These are phyloP conservation scores for Neoniphon sammara DNA, from an alignment of 2,797 vertebrate species.

Conservation along the genomic window DNA sequence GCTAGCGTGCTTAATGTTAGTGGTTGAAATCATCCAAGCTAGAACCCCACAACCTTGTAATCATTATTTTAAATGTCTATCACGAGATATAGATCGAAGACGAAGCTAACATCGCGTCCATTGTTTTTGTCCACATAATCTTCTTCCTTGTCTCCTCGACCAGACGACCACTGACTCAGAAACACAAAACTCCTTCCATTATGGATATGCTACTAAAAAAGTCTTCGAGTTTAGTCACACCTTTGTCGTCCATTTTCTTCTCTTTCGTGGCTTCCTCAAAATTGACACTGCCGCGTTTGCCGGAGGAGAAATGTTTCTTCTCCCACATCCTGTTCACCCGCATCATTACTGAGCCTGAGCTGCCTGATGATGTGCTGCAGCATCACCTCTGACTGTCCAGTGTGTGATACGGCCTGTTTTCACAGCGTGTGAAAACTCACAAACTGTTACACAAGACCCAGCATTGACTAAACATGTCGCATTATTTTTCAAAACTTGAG, in stretches of 20 bases:
- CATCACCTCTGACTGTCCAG: constrained; percentile 44
- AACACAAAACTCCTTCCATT: constrained; percentile 5
- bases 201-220: neutral
- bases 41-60: neutral
- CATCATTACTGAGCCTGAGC: constrained; percentile 29
- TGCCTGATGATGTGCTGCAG: constrained; percentile 31
- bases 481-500: too few species aligned
- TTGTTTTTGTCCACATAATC: constrained; percentile 35
- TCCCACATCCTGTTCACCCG: constrained; percentile 21
- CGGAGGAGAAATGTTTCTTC: neutral
- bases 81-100: constrained; percentile 29
- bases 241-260: constrained; percentile 44
- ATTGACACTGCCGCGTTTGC: constrained; percentile 46
- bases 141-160: constrained; percentile 27
- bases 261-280: constrained; percentile 67
- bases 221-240: too few species aligned
- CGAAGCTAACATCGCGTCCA: constrained; percentile 62
- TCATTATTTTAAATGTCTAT: neutral
- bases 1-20: neutral
- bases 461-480: too few species aligned
- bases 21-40: neutral
- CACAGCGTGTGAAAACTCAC: too few species aligned
- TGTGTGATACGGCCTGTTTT: neutral
- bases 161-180: constrained; percentile 3
- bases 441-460: too few species aligned